These are phyloP conservation scores for Syrista parreyssii DNA, from an alignment of 2,888 invertebrate genomes.

Conservation along the genomic window DNA sequence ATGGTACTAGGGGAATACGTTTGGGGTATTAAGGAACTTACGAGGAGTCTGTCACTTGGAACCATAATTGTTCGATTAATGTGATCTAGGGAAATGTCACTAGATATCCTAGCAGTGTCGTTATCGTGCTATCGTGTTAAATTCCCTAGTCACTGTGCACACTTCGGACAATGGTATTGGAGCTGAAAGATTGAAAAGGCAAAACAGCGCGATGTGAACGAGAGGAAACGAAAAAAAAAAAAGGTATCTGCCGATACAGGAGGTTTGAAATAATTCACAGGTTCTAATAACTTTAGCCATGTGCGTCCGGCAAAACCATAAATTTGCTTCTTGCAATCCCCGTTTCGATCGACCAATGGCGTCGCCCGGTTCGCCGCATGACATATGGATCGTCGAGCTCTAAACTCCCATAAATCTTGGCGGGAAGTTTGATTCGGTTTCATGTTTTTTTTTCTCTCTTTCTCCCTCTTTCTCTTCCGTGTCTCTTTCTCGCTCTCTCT, in stretches of 20 bases:
- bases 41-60: neutral
- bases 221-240: neutral
- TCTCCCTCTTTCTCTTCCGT: neutral
- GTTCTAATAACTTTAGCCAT: neutral
- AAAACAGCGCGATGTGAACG: neutral
- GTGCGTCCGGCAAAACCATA: neutral
- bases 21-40: neutral
- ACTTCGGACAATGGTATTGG: neutral
- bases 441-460: neutral
- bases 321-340: conserved; percentile 6
- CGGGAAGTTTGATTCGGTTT: conserved; percentile 21
- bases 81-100: neutral
- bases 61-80: neutral
- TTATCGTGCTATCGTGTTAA: neutral
- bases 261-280: neutral
- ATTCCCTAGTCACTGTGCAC: neutral
- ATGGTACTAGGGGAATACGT: neutral
- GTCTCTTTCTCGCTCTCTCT: conserved; percentile 3
- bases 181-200: neutral
- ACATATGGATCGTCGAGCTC: conserved; percentile 21
- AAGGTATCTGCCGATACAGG: neutral
- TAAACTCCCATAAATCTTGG: conserved; percentile 22
- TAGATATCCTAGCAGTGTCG: neutral
- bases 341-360: conserved; percentile 8
- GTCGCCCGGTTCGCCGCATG: conserved; percentile 13